Conservation (phyloP, 2,888 invertebrate genomes). For the Ceramica pisi region DNA sequence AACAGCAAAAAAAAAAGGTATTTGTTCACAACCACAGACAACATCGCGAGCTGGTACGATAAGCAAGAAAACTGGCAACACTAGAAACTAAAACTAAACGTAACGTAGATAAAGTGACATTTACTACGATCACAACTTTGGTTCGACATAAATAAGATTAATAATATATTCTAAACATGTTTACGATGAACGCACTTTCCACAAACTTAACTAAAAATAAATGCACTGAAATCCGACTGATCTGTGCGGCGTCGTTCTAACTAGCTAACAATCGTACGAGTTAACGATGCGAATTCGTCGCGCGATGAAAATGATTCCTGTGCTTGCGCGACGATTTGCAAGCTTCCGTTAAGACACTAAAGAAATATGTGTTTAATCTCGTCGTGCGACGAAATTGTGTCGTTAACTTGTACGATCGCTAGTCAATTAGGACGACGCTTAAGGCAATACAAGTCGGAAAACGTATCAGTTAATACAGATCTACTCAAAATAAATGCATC, state of each 20-base stretch:
- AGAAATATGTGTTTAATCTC: too few relatives aligned
- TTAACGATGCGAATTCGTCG: too few relatives aligned
- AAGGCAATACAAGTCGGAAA: background rate
- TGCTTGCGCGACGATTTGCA: too few relatives aligned
- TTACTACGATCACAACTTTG: conserved; percentile 43
- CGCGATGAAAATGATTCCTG: too few relatives aligned
- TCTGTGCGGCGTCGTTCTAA: too few relatives aligned
- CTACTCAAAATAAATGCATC: conserved; percentile 63
- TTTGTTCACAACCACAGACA: conserved; percentile 30
- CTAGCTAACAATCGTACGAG: too few relatives aligned
- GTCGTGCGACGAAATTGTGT: too few relatives aligned
- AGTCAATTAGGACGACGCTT: too few relatives aligned
- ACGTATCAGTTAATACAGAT: conserved; percentile 44
- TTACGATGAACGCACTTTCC: conserved; percentile 26
- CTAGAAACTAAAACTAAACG: background rate
- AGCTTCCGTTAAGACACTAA: too few relatives aligned
- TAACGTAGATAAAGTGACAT: background rate
- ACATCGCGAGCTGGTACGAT: background rate
- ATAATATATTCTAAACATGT: conserved; percentile 45
- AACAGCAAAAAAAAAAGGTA: background rate
- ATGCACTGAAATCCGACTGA: conserved; percentile 33
- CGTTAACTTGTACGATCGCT: too few relatives aligned
- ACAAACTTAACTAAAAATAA: conserved; percentile 58
- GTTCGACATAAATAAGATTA: conserved; percentile 53
- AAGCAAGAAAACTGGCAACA: conserved; percentile 33